A percentile compares a stretch with the other conserved stretches of the same genome.
Conservation (phyloP, 2,888 invertebrate species). For the Agriopis marginaria region DNA sequence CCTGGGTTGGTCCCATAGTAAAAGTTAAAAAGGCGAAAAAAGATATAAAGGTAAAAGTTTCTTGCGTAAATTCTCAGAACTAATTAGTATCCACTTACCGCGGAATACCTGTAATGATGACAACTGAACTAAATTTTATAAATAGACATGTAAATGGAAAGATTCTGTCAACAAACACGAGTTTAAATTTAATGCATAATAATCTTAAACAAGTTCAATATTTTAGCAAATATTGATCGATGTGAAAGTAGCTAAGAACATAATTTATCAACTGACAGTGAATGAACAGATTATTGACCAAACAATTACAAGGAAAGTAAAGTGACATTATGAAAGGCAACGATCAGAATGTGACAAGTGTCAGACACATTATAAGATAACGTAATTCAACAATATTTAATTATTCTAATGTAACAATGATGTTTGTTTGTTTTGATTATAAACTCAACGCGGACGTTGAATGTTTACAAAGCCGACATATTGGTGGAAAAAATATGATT, state of each 20-base stretch:
- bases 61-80: background rate
- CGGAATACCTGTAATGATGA: too few species aligned
- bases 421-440: slow-evolving; percentile 53
- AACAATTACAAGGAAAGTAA: slow-evolving; percentile 33
- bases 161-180: background rate
- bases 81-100: too few species aligned
- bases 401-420: slow-evolving; percentile 30
- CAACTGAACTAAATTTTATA: background rate
- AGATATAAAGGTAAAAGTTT: background rate
- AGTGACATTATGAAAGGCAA: slow-evolving; percentile 25
- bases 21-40: too few species aligned
- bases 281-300: slow-evolving; percentile 32
- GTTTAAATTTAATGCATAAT: slow-evolving; percentile 19
- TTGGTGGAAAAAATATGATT: slow-evolving; percentile 52
- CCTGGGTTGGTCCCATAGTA: too few species aligned
- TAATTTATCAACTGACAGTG: slow-evolving; percentile 32
- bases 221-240: slow-evolving; percentile 37
- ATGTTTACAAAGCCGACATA: slow-evolving; percentile 50
- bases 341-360: slow-evolving; percentile 23
- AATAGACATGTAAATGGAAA: background rate
- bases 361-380: slow-evolving; percentile 13
- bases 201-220: slow-evolving; percentile 29
- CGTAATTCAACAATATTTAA: slow-evolving; percentile 17
- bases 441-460: slow-evolving; percentile 50
- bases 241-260: slow-evolving; percentile 36